Base-by-base conservation (phyloP, 2,888 invertebrate genomes). In the Hypolimnas misippus region DNA sequence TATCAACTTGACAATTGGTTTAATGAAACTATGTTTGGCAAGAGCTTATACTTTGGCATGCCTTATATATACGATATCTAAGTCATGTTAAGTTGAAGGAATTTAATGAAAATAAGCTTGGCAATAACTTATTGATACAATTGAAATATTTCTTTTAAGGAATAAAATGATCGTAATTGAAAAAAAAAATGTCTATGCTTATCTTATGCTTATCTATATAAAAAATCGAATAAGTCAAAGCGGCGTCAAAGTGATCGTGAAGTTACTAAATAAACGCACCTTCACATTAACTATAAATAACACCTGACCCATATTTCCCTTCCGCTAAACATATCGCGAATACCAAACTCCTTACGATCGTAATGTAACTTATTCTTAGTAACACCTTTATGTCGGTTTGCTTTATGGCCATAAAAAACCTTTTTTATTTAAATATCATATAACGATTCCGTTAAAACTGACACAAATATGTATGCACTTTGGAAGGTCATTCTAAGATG, bases 261-360 rank as follows among this genome's bases (percentile, higher is more conserved):
- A 33, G 8, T 10, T 33, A 10, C 7, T 6, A 1, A 33, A 10
- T 10, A 10, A 33, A 10, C 33, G 0, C 12, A 7, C 8, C 33
- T 21, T 12, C n/a, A 5, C n/a, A 21, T 46, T 21, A 46, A 46
- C 46, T 25, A 46, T 46, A 46, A 46, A 60, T 21, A 69, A 57
- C 69, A 75, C 79, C 76, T 84, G 82, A 81, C 83, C 84, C 56
- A 79, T 66, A 74, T 83, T 72, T 65, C 64, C 70, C 70, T 55
- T 58, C 65, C 54, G 61, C 72, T 73, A 74, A 75, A 73, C 72
- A 74, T 65, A 73, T 70, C 69, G 69, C 73, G 71, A 70, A 61
- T 68, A 59, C 71, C 70, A 77, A 76, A 81, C 81, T 77, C 78
- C 78, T 78, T 63, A 76, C 71, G 71, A 77, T n/a, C n/a, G n/a